Evolutionary conservation across 2,113 vertebrate species (phyloP).

Genomic region (Ciconia stormi): DNA sequence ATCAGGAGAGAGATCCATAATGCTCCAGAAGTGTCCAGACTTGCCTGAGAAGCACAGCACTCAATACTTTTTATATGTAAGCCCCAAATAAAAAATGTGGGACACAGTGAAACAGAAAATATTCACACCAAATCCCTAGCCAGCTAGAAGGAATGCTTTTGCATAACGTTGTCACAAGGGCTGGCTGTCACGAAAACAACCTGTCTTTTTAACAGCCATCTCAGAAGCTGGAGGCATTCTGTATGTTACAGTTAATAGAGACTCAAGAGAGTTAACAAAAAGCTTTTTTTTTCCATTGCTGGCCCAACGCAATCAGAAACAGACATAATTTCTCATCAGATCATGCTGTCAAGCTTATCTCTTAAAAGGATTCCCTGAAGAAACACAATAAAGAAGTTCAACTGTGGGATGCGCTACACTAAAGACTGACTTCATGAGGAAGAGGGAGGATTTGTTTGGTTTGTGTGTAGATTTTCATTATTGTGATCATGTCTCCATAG

Average conservation of each 20-base stretch:
- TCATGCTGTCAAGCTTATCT: background rate
- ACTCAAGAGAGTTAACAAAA: constrained; percentile 6
- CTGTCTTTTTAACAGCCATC: constrained; percentile 1
- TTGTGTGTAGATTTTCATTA: background rate
- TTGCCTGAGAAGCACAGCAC: background rate
- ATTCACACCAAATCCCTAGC: background rate
- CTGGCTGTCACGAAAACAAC: constrained; percentile 12
- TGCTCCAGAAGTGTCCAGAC: background rate
- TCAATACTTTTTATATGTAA: background rate
- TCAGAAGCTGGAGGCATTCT: background rate
- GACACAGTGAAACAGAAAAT: background rate
- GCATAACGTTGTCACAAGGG: background rate
- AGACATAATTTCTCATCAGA: constrained; percentile 6
- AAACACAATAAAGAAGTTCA: background rate
- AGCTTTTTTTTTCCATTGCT: background rate
- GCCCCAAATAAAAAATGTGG: background rate
- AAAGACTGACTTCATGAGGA: background rate
- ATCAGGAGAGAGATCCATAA: background rate
- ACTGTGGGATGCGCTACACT: background rate
- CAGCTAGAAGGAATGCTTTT: background rate
- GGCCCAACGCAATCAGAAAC: background rate
- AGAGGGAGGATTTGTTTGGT: background rate
- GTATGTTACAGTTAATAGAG: background rate
- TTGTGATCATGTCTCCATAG: background rate
- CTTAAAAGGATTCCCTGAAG: constrained; percentile 1